Evolutionary conservation across 2,113 vertebrate genomes (phyloP), one percentile per base, ranked within the genome.

Genomic region (Centrocercus urophasianus): DNA sequence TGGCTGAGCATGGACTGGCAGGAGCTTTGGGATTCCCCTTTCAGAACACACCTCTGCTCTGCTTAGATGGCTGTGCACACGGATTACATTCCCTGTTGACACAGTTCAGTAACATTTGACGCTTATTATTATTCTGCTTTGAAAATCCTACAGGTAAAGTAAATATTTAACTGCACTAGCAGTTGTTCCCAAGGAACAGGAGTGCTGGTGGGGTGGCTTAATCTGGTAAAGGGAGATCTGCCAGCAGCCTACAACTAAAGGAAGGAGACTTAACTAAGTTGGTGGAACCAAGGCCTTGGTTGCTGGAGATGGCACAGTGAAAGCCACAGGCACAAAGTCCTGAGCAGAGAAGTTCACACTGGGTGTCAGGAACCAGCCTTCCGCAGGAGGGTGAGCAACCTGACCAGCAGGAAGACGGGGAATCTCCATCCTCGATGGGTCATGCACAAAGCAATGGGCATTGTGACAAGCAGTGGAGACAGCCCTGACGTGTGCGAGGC

Each of bases 121-220:
- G 91, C 81, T 90, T 64, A 70, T 90, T 94, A 89, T 85, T 93
- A 80, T 88, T 95, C 69, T 90, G 81, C 80, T 95, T 93, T 89
- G 57, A 57, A 96, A 95, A 90, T 92, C 54, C 48, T 54, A 92
- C 70, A 92, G 84, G 81, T 87, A 89, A 90, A 94, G 91, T 89
- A 96, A 96, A 96, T 96, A 95, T 94, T 96, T 96, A 95, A 96
- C 84, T 85, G 86, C 81, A 80, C 82, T 90, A 92, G 78, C 40
- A 85, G 81, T 94, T 89, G n/a, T 25, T 93, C 78, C 91, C 70
- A 67, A 86, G 64, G 83, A 60, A 80, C 64, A 93, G 28, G 30
- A 50, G 75, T 85, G 42, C 83, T 73, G 64, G 85, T 87, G 48
- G 64, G 36, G 87, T 89, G 93, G 88, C 94, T 93, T 86, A 94